These are phyloP conservation scores for Drosophila pandora DNA, from an alignment of 1,140 invertebrate species.

Conservation along the genomic window DNA sequence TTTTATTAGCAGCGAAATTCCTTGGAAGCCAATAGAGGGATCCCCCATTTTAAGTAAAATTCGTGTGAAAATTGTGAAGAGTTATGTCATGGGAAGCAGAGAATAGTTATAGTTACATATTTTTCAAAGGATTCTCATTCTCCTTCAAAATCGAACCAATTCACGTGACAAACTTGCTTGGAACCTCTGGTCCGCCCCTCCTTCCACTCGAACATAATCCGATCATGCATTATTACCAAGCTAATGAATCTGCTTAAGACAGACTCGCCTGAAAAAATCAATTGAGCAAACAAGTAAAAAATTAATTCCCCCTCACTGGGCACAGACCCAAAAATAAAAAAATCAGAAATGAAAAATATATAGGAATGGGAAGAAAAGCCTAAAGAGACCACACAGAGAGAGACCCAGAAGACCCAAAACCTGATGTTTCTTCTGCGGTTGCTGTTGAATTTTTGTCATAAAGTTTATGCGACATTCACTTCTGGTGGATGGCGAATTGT, in stretches of 20 bases:
- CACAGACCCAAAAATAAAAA: conserved; percentile 41
- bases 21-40: conserved; percentile 55
- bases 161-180: conserved; percentile 27
- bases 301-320: conserved; percentile 74
- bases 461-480: conserved; percentile 71
- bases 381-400: conserved; percentile 51
- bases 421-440: conserved; percentile 38
- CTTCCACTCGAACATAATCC: conserved; percentile 65
- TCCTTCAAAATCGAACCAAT: conserved; percentile 6
- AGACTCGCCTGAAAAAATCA: conserved; percentile 54
- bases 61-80: conserved; percentile 32
- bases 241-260: conserved; percentile 79
- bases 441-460: conserved; percentile 58
- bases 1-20: conserved; percentile 78
- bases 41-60: not conserved
- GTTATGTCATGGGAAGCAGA: conserved; percentile 12
- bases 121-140: not conserved
- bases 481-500: conserved; percentile 49
- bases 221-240: conserved; percentile 77
- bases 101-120: not conserved
- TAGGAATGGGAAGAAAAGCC: conserved; percentile 21
- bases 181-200: not conserved
- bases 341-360: not conserved
- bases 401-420: conserved; percentile 18
- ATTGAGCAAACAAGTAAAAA: conserved; percentile 79